Evolutionary conservation across 2,113 vertebrate genomes (phyloP), one percentile per base, ranked within the genome.

Genomic region (Diphyllodes magnificus): DNA sequence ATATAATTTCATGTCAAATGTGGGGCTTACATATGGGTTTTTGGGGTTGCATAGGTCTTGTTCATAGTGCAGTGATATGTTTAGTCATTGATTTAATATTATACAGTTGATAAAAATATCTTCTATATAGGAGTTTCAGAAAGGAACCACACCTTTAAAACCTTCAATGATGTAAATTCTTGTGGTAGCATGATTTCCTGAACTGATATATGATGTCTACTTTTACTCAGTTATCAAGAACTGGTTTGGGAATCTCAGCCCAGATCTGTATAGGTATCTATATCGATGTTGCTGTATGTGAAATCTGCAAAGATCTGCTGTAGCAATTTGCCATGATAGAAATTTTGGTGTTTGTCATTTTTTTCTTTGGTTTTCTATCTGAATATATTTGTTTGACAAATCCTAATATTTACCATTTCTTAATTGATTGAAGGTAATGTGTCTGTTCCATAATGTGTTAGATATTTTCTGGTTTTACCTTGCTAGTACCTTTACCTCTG

Each of bases 1-100:
- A 40, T 88, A 30, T 23, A 71, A 59, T 61, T 72, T n/a, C 2
- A 5, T 63, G 12, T 54, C 35, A 82, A 69, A 69, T 59, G 42
- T 9, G 16, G 10, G 23, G 11, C 5, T 69, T 39, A 30, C 4
- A 5, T 25, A 17, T 11, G 8, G 13, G 1, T 3, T 33, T 47
- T n/a, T 22, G 24, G 9, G 4, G 1, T 47, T 84, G 17, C n/a
- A 28, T 22, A 45, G 7, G 14, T 63, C 49, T 53, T 61, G 9
- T 54, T 69, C 22, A 15, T 27, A 65, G 50, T 21, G 14, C 33
- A 39, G 33, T 3, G 1, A 35, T 24, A 3, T 16, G 4, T 75
- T 90, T 64, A 51, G 6, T 73, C 24, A 31, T 24, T 70, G 23
- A 20, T 61, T 83, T 42, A 31, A 51, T 28, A 13, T 37, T 50